These are phyloP conservation scores for Siphamia tubifer DNA, from an alignment of 2,113 vertebrate genomes.

Conservation along the genomic window DNA sequence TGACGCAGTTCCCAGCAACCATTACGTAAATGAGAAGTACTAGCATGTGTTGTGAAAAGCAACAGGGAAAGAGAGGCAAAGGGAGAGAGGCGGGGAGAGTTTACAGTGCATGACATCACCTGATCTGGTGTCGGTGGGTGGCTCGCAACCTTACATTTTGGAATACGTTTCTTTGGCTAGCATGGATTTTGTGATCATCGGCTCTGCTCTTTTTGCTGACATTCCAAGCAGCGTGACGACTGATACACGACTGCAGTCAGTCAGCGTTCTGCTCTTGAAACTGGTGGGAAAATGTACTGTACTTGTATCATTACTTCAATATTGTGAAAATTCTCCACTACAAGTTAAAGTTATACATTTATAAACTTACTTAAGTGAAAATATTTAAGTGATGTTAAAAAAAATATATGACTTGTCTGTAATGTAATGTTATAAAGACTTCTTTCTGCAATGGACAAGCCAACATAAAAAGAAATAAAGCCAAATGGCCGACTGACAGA, in stretches of 20 bases:
- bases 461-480: too few species aligned
- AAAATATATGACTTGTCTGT: too few species aligned
- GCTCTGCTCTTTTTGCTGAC: background rate
- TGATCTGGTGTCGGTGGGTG: slow-evolving; percentile 36
- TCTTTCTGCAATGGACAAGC: too few species aligned
- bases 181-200: slow-evolving; percentile 1
- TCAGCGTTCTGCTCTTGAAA: too few species aligned
- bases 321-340: too few species aligned
- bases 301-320: too few species aligned
- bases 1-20: slow-evolving; percentile 50
- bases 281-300: too few species aligned
- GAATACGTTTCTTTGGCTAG: background rate
- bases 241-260: background rate
- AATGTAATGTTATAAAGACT: too few species aligned
- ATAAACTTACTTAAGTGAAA: too few species aligned
- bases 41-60: slow-evolving; percentile 63
- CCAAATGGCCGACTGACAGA: too few species aligned
- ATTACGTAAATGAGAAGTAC: slow-evolving; percentile 62
- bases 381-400: too few species aligned
- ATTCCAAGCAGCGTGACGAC: background rate
- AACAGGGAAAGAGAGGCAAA: slow-evolving; percentile 9
- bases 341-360: too few species aligned
- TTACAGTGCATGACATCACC: slow-evolving; percentile 51
- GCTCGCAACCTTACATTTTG: background rate
- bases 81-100: slow-evolving; percentile 18